Conservation (phyloP, 2,113 vertebrate species). For the Zosterops pallidus region DNA sequence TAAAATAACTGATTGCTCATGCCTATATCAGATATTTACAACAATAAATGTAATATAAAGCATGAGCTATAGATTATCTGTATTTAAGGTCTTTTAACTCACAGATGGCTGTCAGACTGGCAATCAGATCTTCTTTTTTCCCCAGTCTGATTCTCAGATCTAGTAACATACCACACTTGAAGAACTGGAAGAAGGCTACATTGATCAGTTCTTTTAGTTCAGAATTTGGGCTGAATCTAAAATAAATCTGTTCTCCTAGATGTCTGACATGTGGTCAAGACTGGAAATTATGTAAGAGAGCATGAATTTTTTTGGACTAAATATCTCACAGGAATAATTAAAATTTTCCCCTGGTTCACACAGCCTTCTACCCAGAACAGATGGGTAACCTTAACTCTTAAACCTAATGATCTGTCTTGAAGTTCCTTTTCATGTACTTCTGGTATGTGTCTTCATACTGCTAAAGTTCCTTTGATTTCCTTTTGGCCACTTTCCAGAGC, state of each 20-base stretch:
- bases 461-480: constrained; percentile 29
- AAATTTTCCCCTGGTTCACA: not conserved
- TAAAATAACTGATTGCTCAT: not conserved
- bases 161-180: not conserved
- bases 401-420: not conserved
- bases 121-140: not conserved
- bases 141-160: not conserved
- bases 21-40: not conserved
- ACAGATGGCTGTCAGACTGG: not conserved
- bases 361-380: not conserved
- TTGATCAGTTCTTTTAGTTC: not conserved
- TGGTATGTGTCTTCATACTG: not conserved
- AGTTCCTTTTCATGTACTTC: not conserved
- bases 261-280: not conserved
- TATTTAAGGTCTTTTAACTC: not conserved
- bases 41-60: not conserved
- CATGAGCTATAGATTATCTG: not conserved
- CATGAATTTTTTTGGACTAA: not conserved
- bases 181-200: not conserved
- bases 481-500: constrained; percentile 24
- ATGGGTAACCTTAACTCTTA: not conserved
- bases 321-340: not conserved
- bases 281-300: not conserved
- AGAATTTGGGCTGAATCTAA: not conserved
- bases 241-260: not conserved